These are phyloP conservation scores for Ariopsis seemanni DNA, from an alignment of 2,113 vertebrate genomes.

Conservation along the genomic window DNA sequence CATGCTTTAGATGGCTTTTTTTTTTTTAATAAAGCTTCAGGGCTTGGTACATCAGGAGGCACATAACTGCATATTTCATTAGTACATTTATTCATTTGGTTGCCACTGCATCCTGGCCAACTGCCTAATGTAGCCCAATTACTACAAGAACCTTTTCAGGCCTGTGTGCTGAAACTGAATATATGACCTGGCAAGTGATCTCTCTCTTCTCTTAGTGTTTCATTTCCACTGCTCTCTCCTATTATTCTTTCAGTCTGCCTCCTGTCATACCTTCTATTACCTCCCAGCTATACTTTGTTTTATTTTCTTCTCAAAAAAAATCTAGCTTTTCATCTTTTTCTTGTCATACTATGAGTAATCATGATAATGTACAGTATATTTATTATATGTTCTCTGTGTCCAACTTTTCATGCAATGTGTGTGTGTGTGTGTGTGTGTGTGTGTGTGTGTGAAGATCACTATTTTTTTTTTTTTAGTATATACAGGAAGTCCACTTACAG, in stretches of 20 bases:
- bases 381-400: background rate
- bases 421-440: background rate
- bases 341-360: background rate
- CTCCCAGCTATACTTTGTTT: background rate
- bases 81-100: conserved; percentile 61
- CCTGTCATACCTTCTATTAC: background rate
- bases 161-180: conserved; percentile 30
- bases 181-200: conserved; percentile 26
- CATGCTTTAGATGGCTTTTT: conserved; percentile 45
- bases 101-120: conserved; percentile 49
- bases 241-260: conserved; percentile 7
- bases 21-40: conserved; percentile 24
- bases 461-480: background rate
- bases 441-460: background rate
- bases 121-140: conserved; percentile 53
- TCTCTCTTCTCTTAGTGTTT: conserved; percentile 12
- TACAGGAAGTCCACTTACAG: background rate
- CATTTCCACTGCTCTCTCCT: conserved; percentile 1
- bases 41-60: conserved; percentile 34
- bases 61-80: conserved; percentile 61
- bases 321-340: background rate
- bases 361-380: background rate
- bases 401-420: background rate
- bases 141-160: conserved; percentile 47
- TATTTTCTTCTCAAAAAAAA: background rate